Conservation (phyloP, 2,888 invertebrate species). For the Perizoma flavofasciatum region DNA sequence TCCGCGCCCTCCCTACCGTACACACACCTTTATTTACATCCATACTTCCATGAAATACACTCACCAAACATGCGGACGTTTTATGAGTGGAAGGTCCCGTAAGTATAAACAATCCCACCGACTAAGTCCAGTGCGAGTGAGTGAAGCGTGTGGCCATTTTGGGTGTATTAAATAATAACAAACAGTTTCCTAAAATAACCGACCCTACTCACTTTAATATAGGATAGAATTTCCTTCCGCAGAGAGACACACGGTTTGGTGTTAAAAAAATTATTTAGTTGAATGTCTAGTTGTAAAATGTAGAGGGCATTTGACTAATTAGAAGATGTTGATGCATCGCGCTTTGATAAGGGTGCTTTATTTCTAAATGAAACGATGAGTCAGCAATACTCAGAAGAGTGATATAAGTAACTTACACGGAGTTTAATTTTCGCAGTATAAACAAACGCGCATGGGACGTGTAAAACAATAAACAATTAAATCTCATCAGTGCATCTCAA, state of each 20-base stretch:
- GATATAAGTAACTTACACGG: slow-evolving; percentile 38
- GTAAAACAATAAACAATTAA: slow-evolving; percentile 65
- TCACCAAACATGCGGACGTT: slow-evolving; percentile 56
- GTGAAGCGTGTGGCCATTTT: slow-evolving; percentile 31
- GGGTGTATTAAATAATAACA: slow-evolving; percentile 9
- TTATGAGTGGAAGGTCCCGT: slow-evolving; percentile 63
- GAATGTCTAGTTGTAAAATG: too few species aligned
- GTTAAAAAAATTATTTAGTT: neutral
- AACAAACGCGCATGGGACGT: slow-evolving; percentile 50
- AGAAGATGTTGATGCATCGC: slow-evolving; percentile 2
- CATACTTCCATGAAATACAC: slow-evolving; percentile 66
- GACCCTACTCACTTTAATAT: neutral
- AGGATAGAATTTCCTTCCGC: slow-evolving; percentile 2
- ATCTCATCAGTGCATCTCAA: slow-evolving; percentile 53
- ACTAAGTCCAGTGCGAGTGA: slow-evolving; percentile 51
- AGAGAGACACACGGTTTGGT: neutral
- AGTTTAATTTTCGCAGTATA: slow-evolving; percentile 51
- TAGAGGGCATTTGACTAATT: too few species aligned
- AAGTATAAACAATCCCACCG: slow-evolving; percentile 58
- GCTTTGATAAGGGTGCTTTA: slow-evolving; percentile 14
- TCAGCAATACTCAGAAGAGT: slow-evolving; percentile 41
- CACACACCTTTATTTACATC: slow-evolving; percentile 76
- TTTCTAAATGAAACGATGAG: slow-evolving; percentile 37
- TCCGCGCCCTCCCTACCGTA: slow-evolving; percentile 48
- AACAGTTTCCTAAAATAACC: slow-evolving; percentile 5